A percentile compares a stretch with the other conserved stretches of the same genome.
Evolutionary conservation across 1,140 invertebrate genomes (phyloP).

Genomic region (Drosophila yakuba): DNA sequence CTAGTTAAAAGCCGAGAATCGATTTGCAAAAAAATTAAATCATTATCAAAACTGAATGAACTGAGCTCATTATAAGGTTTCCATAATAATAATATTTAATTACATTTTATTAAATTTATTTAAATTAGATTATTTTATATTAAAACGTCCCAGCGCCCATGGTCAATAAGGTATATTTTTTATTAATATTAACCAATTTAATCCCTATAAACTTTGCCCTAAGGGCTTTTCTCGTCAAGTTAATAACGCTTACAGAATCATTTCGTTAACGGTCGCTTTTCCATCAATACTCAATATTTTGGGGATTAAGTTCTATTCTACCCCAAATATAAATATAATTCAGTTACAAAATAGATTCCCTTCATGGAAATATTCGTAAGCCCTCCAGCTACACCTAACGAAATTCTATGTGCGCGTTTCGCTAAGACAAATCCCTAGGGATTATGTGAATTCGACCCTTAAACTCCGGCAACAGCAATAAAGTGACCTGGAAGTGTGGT

Average conservation of each 20-base stretch:
- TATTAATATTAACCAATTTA: not conserved
- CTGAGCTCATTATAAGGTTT: not conserved
- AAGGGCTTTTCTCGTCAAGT: not conserved
- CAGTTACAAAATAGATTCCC: conserved; percentile 9
- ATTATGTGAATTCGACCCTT: conserved; percentile 64
- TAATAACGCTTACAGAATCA: no score
- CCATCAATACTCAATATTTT: not conserved
- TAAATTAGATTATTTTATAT: no score
- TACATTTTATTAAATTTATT: no score
- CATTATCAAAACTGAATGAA: not conserved
- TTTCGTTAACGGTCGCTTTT: not conserved
- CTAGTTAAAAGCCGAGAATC: no score
- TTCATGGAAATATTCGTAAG: conserved; percentile 25
- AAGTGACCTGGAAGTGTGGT: conserved; percentile 55
- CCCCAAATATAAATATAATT: conserved; percentile 9
- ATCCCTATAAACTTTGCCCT: not conserved
- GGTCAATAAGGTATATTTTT: not conserved
- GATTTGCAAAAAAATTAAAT: no score
- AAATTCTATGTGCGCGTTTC: conserved; percentile 12
- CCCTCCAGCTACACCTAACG: conserved; percentile 1
- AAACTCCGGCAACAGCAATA: conserved; percentile 67
- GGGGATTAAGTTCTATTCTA: not conserved
- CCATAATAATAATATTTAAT: no score
- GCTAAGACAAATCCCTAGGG: conserved; percentile 73
- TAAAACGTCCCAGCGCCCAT: no score